A percentile compares a stretch with the other conserved stretches of the same genome.
Evolutionary conservation across 1,140 invertebrate species (phyloP).

Genomic region (Halictus rubicundus): DNA sequence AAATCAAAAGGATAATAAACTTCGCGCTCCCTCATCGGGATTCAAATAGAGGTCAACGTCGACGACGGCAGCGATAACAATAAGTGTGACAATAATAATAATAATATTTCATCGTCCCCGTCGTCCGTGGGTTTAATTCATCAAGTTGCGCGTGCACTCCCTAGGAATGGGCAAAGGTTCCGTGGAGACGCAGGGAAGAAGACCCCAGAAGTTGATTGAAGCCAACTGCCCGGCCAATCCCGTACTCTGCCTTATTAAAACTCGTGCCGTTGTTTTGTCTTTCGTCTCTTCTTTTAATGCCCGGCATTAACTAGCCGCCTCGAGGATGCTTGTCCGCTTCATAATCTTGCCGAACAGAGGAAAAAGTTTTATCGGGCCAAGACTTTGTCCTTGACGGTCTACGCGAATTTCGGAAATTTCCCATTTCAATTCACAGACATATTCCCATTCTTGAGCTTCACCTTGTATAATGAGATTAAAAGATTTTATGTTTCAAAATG

Average conservation of each 20-base stretch:
- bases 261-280: slow-evolving; percentile 76
- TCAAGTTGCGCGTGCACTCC: slow-evolving; percentile 32
- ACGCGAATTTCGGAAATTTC: no score
- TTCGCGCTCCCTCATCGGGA: slow-evolving; percentile 9
- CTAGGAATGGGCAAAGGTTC: slow-evolving; percentile 54
- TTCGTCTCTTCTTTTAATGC: slow-evolving; percentile 76
- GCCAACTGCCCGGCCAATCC: slow-evolving; percentile 78
- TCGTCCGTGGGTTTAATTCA: slow-evolving; percentile 57
- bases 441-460: no score
- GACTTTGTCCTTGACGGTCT: not conserved
- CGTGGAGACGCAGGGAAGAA: slow-evolving; percentile 59
- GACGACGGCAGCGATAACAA: slow-evolving; percentile 32
- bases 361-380: not conserved
- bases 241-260: slow-evolving; percentile 75
- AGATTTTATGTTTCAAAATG: no score
- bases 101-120: slow-evolving; percentile 56
- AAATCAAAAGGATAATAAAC: not conserved
- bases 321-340: slow-evolving; percentile 48
- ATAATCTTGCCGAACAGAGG: not conserved
- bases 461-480: no score
- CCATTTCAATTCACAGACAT: no score
- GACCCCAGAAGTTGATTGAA: slow-evolving; percentile 76
- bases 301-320: slow-evolving; percentile 64
- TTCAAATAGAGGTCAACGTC: slow-evolving; percentile 21
- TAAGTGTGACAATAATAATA: slow-evolving; percentile 56